Conservation (phyloP, 2,797 vertebrate genomes). For the Acanthurus leucopareius region DNA sequence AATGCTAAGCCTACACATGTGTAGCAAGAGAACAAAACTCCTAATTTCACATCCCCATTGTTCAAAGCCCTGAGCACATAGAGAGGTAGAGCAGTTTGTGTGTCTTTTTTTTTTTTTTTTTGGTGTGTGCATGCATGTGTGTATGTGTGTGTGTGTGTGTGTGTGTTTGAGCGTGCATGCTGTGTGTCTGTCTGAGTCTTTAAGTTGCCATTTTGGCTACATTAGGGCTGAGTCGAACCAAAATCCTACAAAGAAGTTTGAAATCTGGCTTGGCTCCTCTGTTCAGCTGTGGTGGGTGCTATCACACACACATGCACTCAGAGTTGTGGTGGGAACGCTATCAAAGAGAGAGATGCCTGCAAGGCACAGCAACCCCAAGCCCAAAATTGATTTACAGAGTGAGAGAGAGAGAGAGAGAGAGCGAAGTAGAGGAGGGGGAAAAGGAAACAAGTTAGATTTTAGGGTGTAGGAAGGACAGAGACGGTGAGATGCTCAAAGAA, state of each 20-base stretch:
- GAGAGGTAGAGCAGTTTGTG: conserved; percentile 36
- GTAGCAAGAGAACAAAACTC: conserved; percentile 66
- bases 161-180: conserved; percentile 35
- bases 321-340: conserved; percentile 79
- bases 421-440: conserved; percentile 45
- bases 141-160: background rate
- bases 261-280: conserved; percentile 77
- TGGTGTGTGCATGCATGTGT: background rate
- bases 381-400: conserved; percentile 83
- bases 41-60: conserved; percentile 66
- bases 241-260: conserved; percentile 82
- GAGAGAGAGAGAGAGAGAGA: conserved; percentile 58
- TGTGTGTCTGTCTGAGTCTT: conserved; percentile 49
- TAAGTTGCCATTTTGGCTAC: conserved; percentile 72
- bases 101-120: conserved; percentile 21
- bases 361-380: conserved; percentile 82
- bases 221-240: conserved; percentile 68
- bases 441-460: conserved; percentile 59
- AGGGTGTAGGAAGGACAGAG: conserved; percentile 60
- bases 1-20: conserved; percentile 75
- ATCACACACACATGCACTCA: conserved; percentile 68
- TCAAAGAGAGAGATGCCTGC: conserved; percentile 84
- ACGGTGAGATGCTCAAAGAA: conserved; percentile 44
- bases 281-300: conserved; percentile 76
- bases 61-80: conserved; percentile 55